Evolutionary conservation across 2,113 vertebrate species (phyloP).

Genomic region (Phainopepla nitens): DNA sequence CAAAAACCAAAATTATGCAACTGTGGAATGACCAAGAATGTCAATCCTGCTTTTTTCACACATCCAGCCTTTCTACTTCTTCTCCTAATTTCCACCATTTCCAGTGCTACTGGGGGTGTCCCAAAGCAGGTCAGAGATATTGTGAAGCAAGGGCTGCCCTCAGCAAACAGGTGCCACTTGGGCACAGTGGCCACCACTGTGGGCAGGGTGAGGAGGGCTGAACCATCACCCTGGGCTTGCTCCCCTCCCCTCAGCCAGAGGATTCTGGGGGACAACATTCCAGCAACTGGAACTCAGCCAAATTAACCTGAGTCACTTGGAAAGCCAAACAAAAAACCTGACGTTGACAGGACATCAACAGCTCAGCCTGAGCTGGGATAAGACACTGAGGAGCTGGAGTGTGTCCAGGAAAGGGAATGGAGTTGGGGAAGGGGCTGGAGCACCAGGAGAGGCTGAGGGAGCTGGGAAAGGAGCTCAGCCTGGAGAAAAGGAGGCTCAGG

Average conservation of each 20-base stretch:
- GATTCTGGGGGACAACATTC: not conserved
- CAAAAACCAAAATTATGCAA: not conserved
- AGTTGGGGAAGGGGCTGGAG: not conserved
- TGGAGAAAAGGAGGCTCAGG: not conserved
- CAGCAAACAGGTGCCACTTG: not conserved
- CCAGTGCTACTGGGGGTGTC: not conserved
- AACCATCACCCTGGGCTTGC: not conserved
- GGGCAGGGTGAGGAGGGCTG: not conserved
- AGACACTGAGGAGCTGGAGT: fast-evolving
- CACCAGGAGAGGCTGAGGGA: not conserved
- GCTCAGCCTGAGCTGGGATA: not conserved
- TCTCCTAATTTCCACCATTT: not conserved
- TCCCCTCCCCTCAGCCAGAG: not conserved
- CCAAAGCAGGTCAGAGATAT: not conserved
- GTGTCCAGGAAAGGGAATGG: fast-evolving
- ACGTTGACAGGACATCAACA: not conserved
- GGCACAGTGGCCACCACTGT: not conserved
- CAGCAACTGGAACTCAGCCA: not conserved
- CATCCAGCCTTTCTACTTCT: not conserved
- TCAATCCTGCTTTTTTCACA: not conserved
- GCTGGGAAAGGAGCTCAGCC: not conserved
- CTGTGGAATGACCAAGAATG: not conserved
- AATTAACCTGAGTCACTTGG: not conserved
- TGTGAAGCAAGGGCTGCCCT: not conserved
- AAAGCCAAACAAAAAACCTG: not conserved